phyloP scores from a whole-genome alignment of 2,888 invertebrate genomes.

The Opisthograptis luteolata region DNA sequence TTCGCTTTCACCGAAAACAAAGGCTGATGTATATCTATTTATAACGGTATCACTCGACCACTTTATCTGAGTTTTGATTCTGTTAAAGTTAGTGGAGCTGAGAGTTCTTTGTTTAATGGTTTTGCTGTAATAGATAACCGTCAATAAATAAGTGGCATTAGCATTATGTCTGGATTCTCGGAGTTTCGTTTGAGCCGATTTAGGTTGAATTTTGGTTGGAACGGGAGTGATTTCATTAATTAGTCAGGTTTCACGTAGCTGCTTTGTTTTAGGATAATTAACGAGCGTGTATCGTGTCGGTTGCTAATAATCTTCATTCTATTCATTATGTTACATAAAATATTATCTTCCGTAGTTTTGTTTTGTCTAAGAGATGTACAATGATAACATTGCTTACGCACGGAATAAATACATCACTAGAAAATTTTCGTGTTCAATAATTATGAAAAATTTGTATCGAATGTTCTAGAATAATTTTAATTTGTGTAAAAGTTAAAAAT shows the following conservation, averaged over 20 bases:
- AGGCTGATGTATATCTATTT: slow-evolving; percentile 41
- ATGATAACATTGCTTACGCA: no score
- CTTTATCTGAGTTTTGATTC: slow-evolving; percentile 39
- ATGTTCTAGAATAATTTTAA: no score
- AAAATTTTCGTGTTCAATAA: no score
- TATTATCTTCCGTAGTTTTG: no score
- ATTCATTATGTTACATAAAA: no score
- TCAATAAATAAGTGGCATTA: slow-evolving; percentile 76
- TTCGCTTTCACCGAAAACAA: slow-evolving; percentile 37
- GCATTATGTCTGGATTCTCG: slow-evolving; percentile 56
- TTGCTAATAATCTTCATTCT: slow-evolving; percentile 12
- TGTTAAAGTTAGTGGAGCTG: slow-evolving; percentile 11
- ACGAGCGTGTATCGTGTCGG: slow-evolving; percentile 35
- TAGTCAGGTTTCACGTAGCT: slow-evolving; percentile 51
- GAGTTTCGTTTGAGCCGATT: slow-evolving; percentile 67
- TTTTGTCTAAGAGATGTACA: no score
- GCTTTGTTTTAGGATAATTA: slow-evolving; percentile 42
- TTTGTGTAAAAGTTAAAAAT: no score
- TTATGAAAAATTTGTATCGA: no score
- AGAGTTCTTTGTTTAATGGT: slow-evolving; percentile 42
- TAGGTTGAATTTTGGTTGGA: slow-evolving; percentile 62
- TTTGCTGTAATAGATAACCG: slow-evolving; percentile 65
- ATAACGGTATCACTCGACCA: slow-evolving; percentile 44
- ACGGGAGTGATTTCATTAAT: slow-evolving; percentile 58
- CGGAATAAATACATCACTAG: no score